Percentiles rank a stretch among this genome's conserved stretches.
Conservation (phyloP, 2,113 vertebrate species). For the Nycticryphes semicollaris region DNA sequence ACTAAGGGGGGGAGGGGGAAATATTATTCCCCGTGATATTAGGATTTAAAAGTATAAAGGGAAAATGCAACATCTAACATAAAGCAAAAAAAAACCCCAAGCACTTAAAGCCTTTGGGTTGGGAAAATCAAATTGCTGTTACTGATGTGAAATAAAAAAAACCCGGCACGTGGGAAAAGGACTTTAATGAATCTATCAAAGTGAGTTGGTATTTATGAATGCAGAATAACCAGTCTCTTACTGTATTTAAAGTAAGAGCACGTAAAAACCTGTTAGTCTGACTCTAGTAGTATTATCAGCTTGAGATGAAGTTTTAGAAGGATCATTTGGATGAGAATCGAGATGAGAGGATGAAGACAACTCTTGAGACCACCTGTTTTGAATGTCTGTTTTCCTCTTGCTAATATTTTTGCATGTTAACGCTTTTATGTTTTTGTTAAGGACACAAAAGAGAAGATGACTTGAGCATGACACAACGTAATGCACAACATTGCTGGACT, state of each 20-base stretch:
- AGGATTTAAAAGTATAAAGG: background rate
- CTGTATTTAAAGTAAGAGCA: background rate
- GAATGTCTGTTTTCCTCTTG: background rate
- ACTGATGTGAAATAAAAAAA: background rate
- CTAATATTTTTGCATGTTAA: background rate
- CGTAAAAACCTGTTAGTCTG: background rate
- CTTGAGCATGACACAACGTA: accelerated
- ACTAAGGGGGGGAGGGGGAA: background rate
- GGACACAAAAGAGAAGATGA: background rate
- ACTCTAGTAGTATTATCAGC: background rate
- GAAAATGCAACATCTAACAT: background rate
- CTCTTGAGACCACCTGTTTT: background rate
- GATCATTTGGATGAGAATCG: background rate
- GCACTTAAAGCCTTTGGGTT: background rate
- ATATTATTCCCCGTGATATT: background rate
- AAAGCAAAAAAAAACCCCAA: background rate
- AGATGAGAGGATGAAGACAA: background rate
- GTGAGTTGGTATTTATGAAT: background rate
- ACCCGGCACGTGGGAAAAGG: background rate
- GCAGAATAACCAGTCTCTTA: background rate
- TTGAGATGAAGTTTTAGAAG: background rate
- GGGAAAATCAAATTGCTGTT: background rate
- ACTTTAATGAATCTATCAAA: background rate
- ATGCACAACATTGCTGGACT: background rate
- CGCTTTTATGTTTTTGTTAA: background rate